These are phyloP conservation scores for Linurgus olivaceus DNA, from an alignment of 2,797 vertebrate genomes.

Conservation along the genomic window DNA sequence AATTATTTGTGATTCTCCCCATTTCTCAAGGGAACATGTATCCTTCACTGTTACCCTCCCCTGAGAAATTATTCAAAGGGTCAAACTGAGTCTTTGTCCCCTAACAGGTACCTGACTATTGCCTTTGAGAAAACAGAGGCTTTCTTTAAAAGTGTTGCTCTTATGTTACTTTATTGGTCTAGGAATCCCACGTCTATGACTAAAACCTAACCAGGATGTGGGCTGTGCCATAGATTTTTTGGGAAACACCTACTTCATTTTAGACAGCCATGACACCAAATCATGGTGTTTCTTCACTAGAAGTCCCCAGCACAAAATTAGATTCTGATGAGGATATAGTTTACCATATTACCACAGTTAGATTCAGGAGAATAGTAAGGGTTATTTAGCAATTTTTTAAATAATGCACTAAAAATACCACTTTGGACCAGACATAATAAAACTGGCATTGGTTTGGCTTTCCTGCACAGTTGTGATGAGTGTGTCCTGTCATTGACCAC, in stretches of 20 bases:
- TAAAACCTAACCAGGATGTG: neutral
- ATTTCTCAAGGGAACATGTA: rapidly evolving
- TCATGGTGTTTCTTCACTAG: neutral
- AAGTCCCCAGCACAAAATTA: neutral
- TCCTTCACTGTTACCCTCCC: neutral
- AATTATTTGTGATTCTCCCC: neutral
- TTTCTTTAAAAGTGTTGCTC: neutral
- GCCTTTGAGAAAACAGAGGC: neutral
- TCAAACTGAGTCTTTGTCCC: neutral
- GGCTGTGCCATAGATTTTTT: neutral
- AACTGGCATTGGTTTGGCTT: neutral
- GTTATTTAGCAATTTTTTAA: neutral
- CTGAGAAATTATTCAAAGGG: neutral
- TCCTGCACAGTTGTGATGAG: neutral
- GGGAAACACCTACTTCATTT: neutral
- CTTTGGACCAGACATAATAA: neutral
- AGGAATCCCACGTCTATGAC: neutral
- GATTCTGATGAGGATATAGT: neutral
- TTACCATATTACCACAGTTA: neutral
- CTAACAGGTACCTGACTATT: neutral
- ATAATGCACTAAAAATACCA: neutral
- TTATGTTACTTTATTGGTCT: neutral
- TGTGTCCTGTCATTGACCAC: neutral
- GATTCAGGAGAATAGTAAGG: neutral
- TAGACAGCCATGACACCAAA: neutral